Evolutionary conservation across 1,140 invertebrate species (phyloP).

Genomic region (Procambarus virginalis): DNA sequence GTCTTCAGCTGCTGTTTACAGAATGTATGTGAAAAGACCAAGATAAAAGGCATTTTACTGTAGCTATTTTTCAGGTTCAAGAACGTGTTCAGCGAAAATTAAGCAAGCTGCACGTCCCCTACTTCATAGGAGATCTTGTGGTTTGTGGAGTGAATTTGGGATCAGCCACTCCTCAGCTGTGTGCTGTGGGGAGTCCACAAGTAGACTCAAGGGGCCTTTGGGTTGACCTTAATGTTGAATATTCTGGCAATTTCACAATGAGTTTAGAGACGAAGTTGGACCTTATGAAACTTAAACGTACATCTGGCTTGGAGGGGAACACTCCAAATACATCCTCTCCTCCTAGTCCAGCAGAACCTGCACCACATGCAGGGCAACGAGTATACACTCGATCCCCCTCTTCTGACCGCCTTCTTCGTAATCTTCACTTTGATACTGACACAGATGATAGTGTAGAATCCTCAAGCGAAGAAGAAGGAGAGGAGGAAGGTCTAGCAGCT

Average conservation of each 20-base stretch:
- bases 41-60: not conserved
- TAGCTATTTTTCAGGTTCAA: conserved; percentile 75
- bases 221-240: conserved; percentile 92
- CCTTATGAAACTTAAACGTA: conserved; percentile 86
- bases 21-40: no score
- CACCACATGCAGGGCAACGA: conserved; percentile 20
- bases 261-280: conserved; percentile 97
- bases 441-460: conserved; percentile 94
- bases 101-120: conserved; percentile 84
- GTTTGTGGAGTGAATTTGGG: conserved; percentile 87
- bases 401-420: conserved; percentile 72
- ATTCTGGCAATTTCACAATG: conserved; percentile 90
- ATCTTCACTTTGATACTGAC: conserved; percentile 85
- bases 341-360: conserved; percentile 38
- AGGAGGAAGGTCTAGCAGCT: conserved; percentile 52
- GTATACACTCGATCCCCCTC: conserved; percentile 55
- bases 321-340: conserved; percentile 40
- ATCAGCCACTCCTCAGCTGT: conserved; percentile 84
- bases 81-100: conserved; percentile 91
- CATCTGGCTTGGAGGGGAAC: conserved; percentile 23
- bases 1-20: no score
- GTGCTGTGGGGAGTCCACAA: conserved; percentile 82
- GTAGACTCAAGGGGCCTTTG: conserved; percentile 92
- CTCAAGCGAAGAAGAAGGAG: conserved; percentile 86
- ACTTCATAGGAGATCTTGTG: conserved; percentile 89